A percentile compares a stretch with the other conserved stretches of the same genome.
Conservation (phyloP, 2,113 vertebrate species). For the Oncorhynchus keta region DNA sequence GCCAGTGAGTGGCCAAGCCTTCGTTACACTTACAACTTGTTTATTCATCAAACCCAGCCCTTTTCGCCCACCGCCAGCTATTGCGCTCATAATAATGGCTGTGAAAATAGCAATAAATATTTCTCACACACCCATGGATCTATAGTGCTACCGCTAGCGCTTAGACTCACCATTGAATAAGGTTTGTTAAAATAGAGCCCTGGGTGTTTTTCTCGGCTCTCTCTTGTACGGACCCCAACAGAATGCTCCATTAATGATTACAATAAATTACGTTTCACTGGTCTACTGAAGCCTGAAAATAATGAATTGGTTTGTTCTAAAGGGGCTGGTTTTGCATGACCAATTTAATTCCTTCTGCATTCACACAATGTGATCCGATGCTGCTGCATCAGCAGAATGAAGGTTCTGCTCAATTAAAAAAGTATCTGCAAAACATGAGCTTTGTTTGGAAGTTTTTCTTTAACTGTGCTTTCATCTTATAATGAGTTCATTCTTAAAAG, state of each 20-base stretch:
- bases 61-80: too few species aligned
- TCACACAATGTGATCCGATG: constrained; percentile 49
- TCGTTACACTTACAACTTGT: too few species aligned
- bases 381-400: constrained; percentile 55
- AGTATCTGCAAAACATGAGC: constrained; percentile 48
- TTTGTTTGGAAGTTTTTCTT: neutral
- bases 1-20: too few species aligned
- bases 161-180: too few species aligned
- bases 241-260: constrained; percentile 68
- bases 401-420: constrained; percentile 51
- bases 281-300: constrained; percentile 72
- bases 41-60: too few species aligned
- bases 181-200: constrained; percentile 12
- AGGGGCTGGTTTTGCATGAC: constrained; percentile 64
- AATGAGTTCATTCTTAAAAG: neutral
- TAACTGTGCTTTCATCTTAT: neutral
- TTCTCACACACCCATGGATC: too few species aligned
- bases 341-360: constrained; percentile 50
- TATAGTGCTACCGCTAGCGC: too few species aligned
- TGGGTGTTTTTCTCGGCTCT: constrained; percentile 27
- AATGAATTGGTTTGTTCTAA: constrained; percentile 75
- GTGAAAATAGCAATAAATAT: too few species aligned
- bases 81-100: too few species aligned
- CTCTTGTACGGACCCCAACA: constrained; percentile 56
- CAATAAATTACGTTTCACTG: constrained; percentile 75